Evolutionary conservation across 2,113 vertebrate genomes (phyloP).

Genomic region (Lonchura striata): DNA sequence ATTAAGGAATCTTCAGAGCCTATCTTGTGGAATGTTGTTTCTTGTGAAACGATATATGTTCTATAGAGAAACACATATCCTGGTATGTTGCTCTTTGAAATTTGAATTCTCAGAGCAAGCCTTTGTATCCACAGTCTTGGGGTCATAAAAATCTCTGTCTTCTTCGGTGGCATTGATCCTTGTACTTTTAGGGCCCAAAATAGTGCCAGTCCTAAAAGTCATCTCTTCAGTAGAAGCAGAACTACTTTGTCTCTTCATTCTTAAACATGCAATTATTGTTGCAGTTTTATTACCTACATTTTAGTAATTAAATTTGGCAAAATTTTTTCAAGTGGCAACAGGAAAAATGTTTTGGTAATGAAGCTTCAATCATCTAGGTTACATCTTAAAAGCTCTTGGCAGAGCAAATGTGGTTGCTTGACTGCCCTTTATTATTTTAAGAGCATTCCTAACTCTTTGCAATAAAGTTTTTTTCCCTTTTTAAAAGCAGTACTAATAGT

Average conservation of each 20-base stretch:
- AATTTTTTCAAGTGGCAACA: neutral
- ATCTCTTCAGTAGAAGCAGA: neutral
- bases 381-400: constrained; percentile 67
- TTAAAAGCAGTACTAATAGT: constrained; percentile 15
- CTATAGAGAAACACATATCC: neutral
- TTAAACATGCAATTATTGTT: neutral
- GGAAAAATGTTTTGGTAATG: neutral
- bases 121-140: neutral
- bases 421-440: constrained; percentile 33
- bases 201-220: neutral
- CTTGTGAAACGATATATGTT: neutral
- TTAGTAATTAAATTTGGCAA: neutral
- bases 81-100: neutral
- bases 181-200: neutral
- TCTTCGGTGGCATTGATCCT: neutral
- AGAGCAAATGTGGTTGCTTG: constrained; percentile 19
- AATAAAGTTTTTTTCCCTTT: constrained; percentile 21
- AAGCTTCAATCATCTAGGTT: constrained; percentile 59
- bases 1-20: neutral
- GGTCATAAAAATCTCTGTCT: neutral
- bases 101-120: neutral
- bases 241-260: neutral
- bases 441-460: constrained; percentile 8
- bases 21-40: neutral
- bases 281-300: neutral